Percentiles rank a stretch among this genome's conserved stretches.
phyloP scores from a whole-genome alignment of 2,113 vertebrate species.

The Amphilophus citrinellus region DNA sequence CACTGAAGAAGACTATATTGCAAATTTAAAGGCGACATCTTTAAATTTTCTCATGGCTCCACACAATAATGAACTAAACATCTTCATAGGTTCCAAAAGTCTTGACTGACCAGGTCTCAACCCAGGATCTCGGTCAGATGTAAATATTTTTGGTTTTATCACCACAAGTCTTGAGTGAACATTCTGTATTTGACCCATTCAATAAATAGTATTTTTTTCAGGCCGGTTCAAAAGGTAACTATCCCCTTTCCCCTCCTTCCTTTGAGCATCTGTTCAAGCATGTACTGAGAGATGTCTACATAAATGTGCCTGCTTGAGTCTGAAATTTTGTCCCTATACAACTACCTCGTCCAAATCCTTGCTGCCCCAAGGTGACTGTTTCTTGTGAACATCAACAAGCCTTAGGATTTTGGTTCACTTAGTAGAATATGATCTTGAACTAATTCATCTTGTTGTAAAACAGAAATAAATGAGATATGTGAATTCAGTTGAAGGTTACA shows the following conservation, averaged over 20 bases:
- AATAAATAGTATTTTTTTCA: not conserved
- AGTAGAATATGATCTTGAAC: not conserved
- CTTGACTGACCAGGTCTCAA: not conserved
- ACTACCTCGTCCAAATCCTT: not conserved
- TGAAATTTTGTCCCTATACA: not conserved
- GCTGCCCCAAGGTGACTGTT: not conserved
- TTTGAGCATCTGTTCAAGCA: too few species aligned
- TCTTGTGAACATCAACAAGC: not conserved
- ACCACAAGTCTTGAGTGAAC: not conserved
- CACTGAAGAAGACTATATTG: not conserved
- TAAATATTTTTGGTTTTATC: too few species aligned
- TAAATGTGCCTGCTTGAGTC: not conserved
- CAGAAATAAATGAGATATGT: not conserved
- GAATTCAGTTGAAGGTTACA: not conserved
- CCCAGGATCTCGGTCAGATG: accelerated
- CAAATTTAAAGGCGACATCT: not conserved
- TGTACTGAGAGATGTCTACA: too few species aligned
- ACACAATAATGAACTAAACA: accelerated
- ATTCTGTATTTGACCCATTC: not conserved
- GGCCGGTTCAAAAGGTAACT: not conserved
- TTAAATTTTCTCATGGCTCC: not conserved
- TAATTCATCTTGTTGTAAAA: not conserved
- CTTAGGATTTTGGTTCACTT: not conserved
- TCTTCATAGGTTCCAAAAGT: not conserved
- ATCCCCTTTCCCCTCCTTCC: not conserved